phyloP scores from a whole-genome alignment of 2,113 vertebrate species.

The Apeltes quadracus region DNA sequence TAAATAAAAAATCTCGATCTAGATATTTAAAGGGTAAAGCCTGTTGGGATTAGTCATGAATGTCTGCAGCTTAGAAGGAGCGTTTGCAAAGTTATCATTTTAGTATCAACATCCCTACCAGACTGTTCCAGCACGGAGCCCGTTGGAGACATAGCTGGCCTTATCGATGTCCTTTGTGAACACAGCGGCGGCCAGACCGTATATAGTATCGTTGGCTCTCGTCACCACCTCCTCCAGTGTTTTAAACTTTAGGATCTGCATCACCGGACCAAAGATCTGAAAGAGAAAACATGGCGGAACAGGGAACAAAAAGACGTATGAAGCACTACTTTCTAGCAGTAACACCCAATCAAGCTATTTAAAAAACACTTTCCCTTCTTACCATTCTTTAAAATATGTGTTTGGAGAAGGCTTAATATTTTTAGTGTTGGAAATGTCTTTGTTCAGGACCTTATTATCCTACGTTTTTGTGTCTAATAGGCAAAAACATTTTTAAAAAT shows the following conservation, averaged over 20 bases:
- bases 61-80: too few species aligned
- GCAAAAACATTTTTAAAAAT: background rate
- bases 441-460: background rate
- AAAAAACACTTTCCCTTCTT: background rate
- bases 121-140: conserved; percentile 90
- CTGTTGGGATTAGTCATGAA: background rate
- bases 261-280: conserved; percentile 97
- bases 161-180: conserved; percentile 94
- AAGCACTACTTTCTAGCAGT: background rate
- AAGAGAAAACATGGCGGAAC: background rate
- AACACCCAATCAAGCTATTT: background rate
- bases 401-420: background rate
- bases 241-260: conserved; percentile 97
- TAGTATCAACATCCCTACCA: conserved; percentile 79
- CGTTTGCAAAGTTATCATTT: background rate
- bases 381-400: background rate
- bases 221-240: conserved; percentile 89
- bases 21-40: background rate
- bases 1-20: too few species aligned
- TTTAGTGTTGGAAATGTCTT: background rate
- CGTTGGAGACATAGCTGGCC: conserved; percentile 88
- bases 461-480: background rate
- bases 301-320: background rate
- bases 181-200: conserved; percentile 91
- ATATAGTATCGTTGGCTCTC: conserved; percentile 90